Conservation (phyloP, 1,140 invertebrate species). For the Drosophila prosaltans region DNA sequence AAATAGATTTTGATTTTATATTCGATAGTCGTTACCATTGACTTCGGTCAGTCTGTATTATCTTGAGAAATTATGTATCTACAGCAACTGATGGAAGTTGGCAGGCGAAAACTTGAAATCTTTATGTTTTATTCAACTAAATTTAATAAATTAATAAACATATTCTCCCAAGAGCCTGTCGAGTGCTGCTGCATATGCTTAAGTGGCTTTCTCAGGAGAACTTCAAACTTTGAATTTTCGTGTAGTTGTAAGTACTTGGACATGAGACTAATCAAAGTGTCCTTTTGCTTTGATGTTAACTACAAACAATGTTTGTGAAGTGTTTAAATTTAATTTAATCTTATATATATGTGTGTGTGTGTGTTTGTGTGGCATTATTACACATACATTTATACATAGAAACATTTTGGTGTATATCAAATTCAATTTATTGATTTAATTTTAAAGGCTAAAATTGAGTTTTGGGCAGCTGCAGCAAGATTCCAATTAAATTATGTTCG, state of each 20-base stretch:
- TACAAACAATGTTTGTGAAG: slow-evolving; percentile 4
- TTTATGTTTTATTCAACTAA: neutral
- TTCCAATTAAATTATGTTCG: slow-evolving; percentile 1
- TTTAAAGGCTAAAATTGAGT: neutral
- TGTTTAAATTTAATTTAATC: slow-evolving; percentile 14
- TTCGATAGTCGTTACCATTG: no score
- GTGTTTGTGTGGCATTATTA: neutral
- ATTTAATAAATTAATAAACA: slow-evolving; percentile 15
- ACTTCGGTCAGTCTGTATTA: neutral
- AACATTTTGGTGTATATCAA: neutral
- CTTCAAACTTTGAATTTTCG: slow-evolving; percentile 8
- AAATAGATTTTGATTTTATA: no score
- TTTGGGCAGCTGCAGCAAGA: neutral
- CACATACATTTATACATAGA: neutral
- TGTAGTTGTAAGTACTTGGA: slow-evolving; percentile 5
- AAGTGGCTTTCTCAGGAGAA: neutral
- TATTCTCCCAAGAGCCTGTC: neutral
- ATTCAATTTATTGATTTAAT: slow-evolving; percentile 17
- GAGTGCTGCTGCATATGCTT: neutral
- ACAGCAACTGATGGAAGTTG: neutral
- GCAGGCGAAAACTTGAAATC: neutral
- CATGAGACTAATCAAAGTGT: slow-evolving; percentile 12
- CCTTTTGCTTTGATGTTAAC: neutral
- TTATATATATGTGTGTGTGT: neutral
- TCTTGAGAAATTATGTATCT: neutral